Percentiles rank a stretch among this genome's conserved stretches.
Evolutionary conservation across 2,888 invertebrate species (phyloP).

Genomic region (Hyppa rectilinea): DNA sequence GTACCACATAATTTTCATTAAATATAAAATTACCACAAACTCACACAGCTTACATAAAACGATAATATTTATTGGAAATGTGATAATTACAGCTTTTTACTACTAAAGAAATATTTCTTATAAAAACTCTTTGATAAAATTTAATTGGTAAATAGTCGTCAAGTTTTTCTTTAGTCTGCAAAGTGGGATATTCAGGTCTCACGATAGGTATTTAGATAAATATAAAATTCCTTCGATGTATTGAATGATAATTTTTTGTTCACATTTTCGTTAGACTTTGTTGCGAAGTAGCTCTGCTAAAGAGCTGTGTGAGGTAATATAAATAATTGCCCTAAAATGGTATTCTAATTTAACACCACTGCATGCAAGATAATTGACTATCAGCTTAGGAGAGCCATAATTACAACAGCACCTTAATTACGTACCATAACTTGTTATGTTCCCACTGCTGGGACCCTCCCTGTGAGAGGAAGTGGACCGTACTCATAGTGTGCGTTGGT

Average conservation of each 20-base stretch:
- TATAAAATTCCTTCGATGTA: constrained; percentile 27
- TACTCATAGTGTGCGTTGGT: no score
- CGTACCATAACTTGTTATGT: no score
- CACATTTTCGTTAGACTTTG: not conserved
- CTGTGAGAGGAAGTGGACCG: no score
- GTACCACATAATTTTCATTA: not conserved
- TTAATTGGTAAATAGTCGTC: constrained; percentile 27
- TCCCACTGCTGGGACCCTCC: no score
- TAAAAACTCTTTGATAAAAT: constrained; percentile 13
- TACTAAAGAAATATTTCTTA: not conserved
- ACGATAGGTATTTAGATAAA: constrained; percentile 16
- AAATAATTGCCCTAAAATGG: not conserved
- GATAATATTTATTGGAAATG: not conserved
- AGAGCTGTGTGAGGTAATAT: not conserved
- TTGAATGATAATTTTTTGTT: constrained; percentile 31
- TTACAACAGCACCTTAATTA: no score
- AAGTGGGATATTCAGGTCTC: constrained; percentile 42
- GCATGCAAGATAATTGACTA: no score
- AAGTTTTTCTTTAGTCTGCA: constrained; percentile 17
- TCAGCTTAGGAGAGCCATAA: no score
- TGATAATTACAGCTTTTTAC: constrained; percentile 1
- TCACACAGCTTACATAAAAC: not conserved
- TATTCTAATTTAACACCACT: no score
- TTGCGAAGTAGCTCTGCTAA: not conserved
- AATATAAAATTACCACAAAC: not conserved